Percentiles rank a stretch among this genome's conserved stretches.
Conservation (phyloP, 2,888 invertebrate genomes). For the Operophtera brumata region DNA sequence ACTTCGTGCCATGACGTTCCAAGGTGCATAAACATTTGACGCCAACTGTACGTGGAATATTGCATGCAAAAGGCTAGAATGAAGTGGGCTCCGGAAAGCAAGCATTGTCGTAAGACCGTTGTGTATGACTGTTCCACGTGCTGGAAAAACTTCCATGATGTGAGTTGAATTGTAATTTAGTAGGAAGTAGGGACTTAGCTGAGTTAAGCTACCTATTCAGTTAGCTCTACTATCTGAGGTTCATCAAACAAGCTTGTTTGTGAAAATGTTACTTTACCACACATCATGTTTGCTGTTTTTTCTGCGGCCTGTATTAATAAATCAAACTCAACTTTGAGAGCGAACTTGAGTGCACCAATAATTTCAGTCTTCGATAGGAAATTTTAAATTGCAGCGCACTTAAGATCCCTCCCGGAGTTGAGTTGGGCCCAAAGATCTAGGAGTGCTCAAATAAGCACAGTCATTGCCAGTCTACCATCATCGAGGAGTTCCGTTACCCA, state of each 20-base stretch:
- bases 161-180: constrained; percentile 32
- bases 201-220: constrained; percentile 2
- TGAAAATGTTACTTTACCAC: background rate
- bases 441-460: no score
- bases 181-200: constrained; percentile 24
- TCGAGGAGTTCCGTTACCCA: no score
- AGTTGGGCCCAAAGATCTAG: no score
- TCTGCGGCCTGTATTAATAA: no score
- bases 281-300: no score
- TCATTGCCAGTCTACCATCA: no score
- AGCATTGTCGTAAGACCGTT: constrained; percentile 39
- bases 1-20: constrained; percentile 2
- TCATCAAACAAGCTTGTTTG: background rate
- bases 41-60: constrained; percentile 41
- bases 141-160: constrained; percentile 31
- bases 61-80: constrained; percentile 60
- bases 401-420: no score
- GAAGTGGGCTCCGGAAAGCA: constrained; percentile 30
- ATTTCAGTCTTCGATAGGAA: no score
- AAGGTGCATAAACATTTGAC: constrained; percentile 14
- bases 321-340: no score
- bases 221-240: background rate
- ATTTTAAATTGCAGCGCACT: no score
- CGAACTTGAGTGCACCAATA: no score
- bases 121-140: constrained; percentile 37